These are phyloP conservation scores for Carassius auratus DNA, from an alignment of 2,113 vertebrate species.

Conservation along the genomic window DNA sequence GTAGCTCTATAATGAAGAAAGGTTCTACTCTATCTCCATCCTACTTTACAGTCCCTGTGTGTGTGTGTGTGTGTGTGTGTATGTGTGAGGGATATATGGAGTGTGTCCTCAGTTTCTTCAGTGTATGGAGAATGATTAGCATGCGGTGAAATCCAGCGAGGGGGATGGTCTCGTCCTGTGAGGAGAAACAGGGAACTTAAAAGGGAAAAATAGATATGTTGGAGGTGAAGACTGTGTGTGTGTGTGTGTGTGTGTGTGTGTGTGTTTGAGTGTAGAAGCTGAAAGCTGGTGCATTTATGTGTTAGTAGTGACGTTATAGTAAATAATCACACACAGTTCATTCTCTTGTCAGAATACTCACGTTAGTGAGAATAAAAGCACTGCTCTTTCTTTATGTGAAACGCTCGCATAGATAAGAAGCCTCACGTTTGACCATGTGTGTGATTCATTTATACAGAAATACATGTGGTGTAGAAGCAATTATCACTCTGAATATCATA, in stretches of 20 bases:
- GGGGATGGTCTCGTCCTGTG: background rate
- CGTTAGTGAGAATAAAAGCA: background rate
- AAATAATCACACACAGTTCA: slow-evolving; percentile 5
- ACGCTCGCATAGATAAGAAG: background rate
- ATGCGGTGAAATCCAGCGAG: background rate
- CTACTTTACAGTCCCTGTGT: slow-evolving; percentile 9
- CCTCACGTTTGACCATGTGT: background rate
- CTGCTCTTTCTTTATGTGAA: background rate
- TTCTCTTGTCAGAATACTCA: background rate
- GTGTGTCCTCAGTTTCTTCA: background rate
- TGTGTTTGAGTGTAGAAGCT: slow-evolving; percentile 3
- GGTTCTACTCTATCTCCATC: slow-evolving; percentile 25
- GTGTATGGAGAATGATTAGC: slow-evolving; percentile 14
- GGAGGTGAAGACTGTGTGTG: background rate
- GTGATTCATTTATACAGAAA: background rate
- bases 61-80: slow-evolving; percentile 2
- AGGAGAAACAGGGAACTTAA: slow-evolving; percentile 8
- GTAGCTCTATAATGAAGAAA: slow-evolving; percentile 12
- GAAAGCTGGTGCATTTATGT: background rate
- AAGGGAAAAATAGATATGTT: slow-evolving; percentile 1
- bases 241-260: slow-evolving; percentile 19
- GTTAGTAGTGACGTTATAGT: slow-evolving; percentile 10
- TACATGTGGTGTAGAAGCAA: too few relatives aligned
- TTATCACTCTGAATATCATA: too few relatives aligned
- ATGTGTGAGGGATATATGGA: background rate